These are phyloP conservation scores for Crotalus horridus DNA, from an alignment of 2,113 vertebrate species.

Conservation along the genomic window DNA sequence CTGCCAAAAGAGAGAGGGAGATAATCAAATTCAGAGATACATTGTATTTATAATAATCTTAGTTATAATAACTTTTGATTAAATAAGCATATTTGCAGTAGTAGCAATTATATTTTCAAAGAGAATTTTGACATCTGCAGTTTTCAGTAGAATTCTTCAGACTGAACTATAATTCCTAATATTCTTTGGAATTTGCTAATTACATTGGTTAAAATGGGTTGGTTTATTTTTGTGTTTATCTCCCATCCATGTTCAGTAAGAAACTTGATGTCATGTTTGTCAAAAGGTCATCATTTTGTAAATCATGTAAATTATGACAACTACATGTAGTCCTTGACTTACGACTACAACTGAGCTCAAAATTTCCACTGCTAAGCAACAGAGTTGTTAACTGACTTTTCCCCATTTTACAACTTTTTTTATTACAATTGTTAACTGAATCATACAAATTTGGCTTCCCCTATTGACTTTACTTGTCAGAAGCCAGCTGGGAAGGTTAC, in stretches of 20 bases:
- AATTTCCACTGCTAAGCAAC: neutral
- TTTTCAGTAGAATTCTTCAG: neutral
- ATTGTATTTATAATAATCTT: conserved; percentile 13
- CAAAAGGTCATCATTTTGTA: neutral
- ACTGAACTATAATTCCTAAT: neutral
- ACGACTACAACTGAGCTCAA: neutral
- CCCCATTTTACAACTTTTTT: neutral
- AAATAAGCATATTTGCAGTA: neutral
- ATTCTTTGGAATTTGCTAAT: neutral
- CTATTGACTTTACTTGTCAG: neutral
- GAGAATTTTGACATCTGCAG: neutral
- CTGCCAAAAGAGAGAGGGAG: conserved; percentile 60
- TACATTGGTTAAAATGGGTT: neutral
- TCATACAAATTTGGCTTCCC: too few relatives aligned
- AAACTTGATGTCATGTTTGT: neutral
- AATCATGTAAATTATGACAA: neutral
- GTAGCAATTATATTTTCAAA: neutral
- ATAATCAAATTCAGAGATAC: neutral
- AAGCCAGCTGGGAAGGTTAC: neutral
- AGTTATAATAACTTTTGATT: neutral
- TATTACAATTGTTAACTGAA: too few relatives aligned
- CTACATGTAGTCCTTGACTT: neutral
- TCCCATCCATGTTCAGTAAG: neutral
- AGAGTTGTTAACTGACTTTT: neutral
- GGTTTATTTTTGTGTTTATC: neutral